These are phyloP conservation scores for Liodrosophila aerea DNA, from an alignment of 2,888 invertebrate genomes.

Conservation along the genomic window DNA sequence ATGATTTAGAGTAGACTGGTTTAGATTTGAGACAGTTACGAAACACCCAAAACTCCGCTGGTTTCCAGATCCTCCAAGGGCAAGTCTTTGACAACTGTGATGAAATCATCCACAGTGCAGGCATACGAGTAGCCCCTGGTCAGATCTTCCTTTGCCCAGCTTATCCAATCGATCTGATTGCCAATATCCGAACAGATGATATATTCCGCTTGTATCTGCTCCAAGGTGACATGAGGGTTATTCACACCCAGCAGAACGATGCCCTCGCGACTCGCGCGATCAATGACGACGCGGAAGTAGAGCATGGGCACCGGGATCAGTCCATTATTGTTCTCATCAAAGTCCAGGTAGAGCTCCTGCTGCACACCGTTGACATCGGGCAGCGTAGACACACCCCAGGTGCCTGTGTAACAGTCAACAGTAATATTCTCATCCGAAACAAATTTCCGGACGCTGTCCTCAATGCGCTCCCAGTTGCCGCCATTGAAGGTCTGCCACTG, in stretches of 20 bases:
- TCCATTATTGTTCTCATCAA: slow-evolving; percentile 76
- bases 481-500: slow-evolving; percentile 85
- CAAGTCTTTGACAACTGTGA: slow-evolving; percentile 59
- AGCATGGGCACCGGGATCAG: slow-evolving; percentile 84
- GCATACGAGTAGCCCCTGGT: slow-evolving; percentile 75
- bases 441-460: slow-evolving; percentile 83
- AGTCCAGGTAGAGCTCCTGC: slow-evolving; percentile 79
- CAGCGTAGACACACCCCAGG: slow-evolving; percentile 84
- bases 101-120: slow-evolving; percentile 72
- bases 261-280: slow-evolving; percentile 81
- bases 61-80: slow-evolving; percentile 62
- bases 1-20: not conserved
- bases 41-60: slow-evolving; percentile 62
- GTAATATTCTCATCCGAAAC: slow-evolving; percentile 79
- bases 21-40: not conserved
- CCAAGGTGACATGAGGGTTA: slow-evolving; percentile 76
- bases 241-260: slow-evolving; percentile 84
- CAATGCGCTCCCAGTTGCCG: slow-evolving; percentile 85
- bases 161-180: slow-evolving; percentile 67
- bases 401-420: slow-evolving; percentile 84
- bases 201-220: slow-evolving; percentile 66
- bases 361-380: slow-evolving; percentile 81
- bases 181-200: slow-evolving; percentile 76
- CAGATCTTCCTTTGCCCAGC: slow-evolving; percentile 69
- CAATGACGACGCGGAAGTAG: slow-evolving; percentile 84